Evolutionary conservation across 2,113 vertebrate genomes (phyloP).

Genomic region (Vireo altiloquus): DNA sequence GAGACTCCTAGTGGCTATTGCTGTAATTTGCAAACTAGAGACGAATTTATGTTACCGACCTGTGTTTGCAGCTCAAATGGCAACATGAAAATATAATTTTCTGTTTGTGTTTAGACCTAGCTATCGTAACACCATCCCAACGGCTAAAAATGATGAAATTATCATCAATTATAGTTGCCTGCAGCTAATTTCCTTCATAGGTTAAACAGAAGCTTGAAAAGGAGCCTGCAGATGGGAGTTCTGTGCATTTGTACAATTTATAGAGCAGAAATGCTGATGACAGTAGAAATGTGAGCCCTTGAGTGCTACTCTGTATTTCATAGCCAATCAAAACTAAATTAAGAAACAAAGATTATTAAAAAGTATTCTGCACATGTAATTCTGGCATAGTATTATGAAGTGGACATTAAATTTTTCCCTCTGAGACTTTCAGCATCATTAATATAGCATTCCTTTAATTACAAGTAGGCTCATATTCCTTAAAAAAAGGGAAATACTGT

Average conservation of each 20-base stretch:
- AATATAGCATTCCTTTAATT: conserved; percentile 75
- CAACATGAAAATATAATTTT: neutral
- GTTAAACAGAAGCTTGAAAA: conserved; percentile 61
- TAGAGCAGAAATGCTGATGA: conserved; percentile 79
- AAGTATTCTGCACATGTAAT: conserved; percentile 72
- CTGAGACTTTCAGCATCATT: conserved; percentile 67
- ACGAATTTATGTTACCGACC: neutral
- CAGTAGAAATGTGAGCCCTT: conserved; percentile 75
- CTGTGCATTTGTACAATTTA: conserved; percentile 64
- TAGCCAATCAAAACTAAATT: conserved; percentile 85
- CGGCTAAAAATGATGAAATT: conserved; percentile 56
- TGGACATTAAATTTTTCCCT: conserved; percentile 72
- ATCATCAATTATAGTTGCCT: conserved; percentile 47
- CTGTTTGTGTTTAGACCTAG: conserved; percentile 37
- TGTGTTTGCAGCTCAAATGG: neutral
- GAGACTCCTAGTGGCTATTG: conserved; percentile 1
- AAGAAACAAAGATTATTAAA: conserved; percentile 85
- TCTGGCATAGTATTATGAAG: conserved; percentile 70
- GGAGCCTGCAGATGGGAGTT: conserved; percentile 35
- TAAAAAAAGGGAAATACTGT: conserved; percentile 54
- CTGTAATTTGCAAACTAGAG: neutral
- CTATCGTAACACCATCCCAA: neutral
- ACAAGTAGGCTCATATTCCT: conserved; percentile 60
- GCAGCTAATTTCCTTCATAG: conserved; percentile 38
- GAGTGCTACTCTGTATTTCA: conserved; percentile 77